These are phyloP conservation scores for Macrophya alboannulata DNA, from an alignment of 2,888 invertebrate genomes.

Conservation along the genomic window DNA sequence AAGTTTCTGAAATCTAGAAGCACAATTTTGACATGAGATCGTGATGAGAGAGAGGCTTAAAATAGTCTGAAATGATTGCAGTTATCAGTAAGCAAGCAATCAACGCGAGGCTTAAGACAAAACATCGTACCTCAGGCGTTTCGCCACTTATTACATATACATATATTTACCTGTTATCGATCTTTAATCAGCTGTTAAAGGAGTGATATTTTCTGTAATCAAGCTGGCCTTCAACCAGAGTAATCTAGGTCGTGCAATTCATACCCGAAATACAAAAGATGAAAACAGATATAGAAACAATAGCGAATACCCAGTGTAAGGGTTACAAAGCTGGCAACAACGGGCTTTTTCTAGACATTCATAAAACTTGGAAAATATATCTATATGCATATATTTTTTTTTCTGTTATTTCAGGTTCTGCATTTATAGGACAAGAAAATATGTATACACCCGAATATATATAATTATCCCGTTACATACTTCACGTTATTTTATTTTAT, in stretches of 20 bases:
- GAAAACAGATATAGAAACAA: slow-evolving; percentile 37
- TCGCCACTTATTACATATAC: not conserved
- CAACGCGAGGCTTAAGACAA: not conserved
- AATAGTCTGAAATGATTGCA: not conserved
- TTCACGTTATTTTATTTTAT: not conserved
- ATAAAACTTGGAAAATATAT: not conserved
- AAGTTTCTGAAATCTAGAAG: not conserved
- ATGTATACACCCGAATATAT: not conserved
- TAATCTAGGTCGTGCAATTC: slow-evolving; percentile 34
- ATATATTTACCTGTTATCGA: not conserved
- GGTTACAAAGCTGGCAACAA: slow-evolving; percentile 18
- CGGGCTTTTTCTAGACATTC: not conserved
- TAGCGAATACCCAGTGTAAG: slow-evolving; percentile 22
- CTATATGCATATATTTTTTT: not conserved
- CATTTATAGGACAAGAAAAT: not conserved
- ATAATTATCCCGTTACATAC: not conserved
- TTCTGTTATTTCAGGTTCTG: not conserved
- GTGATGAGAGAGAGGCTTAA: not conserved
- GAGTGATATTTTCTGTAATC: slow-evolving; percentile 7
- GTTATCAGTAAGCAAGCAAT: not conserved
- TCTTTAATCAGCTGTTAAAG: slow-evolving; percentile 39
- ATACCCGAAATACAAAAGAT: slow-evolving; percentile 28
- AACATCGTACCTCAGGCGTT: not conserved
- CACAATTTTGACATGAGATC: not conserved
- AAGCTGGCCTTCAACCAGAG: slow-evolving; percentile 5